phyloP scores from a whole-genome alignment of 2,797 vertebrate genomes.

The Falco berigora region DNA sequence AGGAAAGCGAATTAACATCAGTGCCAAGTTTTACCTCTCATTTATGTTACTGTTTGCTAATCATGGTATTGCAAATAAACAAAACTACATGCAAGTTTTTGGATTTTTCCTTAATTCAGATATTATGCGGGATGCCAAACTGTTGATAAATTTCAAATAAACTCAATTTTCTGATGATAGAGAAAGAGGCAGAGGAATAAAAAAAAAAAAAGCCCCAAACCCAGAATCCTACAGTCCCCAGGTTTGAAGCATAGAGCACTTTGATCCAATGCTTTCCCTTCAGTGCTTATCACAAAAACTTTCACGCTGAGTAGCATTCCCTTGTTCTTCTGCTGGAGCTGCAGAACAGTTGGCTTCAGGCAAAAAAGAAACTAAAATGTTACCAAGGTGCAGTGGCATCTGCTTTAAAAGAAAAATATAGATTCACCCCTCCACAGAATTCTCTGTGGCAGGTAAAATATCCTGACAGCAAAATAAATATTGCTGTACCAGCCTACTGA shows the following conservation, averaged over 20 bases:
- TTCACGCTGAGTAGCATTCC: not conserved
- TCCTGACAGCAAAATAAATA: not conserved
- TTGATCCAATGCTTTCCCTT: not conserved
- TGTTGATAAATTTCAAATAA: not conserved
- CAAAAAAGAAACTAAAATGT: not conserved
- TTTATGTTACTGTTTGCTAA: not conserved
- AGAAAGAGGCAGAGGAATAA: not conserved
- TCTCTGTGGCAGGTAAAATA: not conserved
- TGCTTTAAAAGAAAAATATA: not conserved
- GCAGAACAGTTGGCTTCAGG: not conserved
- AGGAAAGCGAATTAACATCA: not conserved
- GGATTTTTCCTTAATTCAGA: not conserved
- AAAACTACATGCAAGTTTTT: not conserved
- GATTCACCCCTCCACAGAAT: not conserved
- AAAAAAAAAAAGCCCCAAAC: not conserved
- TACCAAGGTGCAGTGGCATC: not conserved
- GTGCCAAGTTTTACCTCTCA: no score
- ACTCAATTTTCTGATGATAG: not conserved
- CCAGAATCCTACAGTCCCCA: not conserved
- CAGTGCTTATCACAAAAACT: fast-evolving
- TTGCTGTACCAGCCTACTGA: not conserved
- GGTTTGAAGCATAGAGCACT: not conserved
- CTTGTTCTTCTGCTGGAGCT: not conserved
- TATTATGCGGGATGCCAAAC: not conserved
- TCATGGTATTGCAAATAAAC: not conserved